Percentiles rank a stretch among this genome's conserved stretches.
phyloP scores from a whole-genome alignment of 2,797 vertebrate genomes.

The Esox lucius region DNA sequence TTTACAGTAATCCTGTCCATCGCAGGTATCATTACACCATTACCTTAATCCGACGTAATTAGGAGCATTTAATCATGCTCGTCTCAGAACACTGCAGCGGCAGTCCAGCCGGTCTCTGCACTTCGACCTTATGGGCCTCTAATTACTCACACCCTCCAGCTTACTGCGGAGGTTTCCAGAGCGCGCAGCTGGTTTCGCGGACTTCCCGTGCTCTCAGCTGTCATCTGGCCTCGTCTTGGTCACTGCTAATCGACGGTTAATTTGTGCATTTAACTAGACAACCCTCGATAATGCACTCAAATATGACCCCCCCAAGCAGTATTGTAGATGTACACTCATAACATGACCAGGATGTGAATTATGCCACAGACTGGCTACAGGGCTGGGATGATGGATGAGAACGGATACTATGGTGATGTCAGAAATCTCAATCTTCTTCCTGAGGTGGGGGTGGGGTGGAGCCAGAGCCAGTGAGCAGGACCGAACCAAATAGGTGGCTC shows the following conservation, averaged over 20 bases:
- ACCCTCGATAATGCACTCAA: slow-evolving; percentile 47
- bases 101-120: not conserved
- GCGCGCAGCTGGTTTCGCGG: slow-evolving; percentile 51
- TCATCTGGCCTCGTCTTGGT: slow-evolving; percentile 36
- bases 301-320: slow-evolving; percentile 15
- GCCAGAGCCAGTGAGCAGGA: not conserved
- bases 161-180: slow-evolving; percentile 56
- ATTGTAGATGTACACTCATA: slow-evolving; percentile 16
- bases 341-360: slow-evolving; percentile 32
- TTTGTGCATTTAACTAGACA: slow-evolving; percentile 31
- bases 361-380: slow-evolving; percentile 32
- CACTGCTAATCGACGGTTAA: slow-evolving; percentile 30
- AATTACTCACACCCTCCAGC: slow-evolving; percentile 58
- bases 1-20: not conserved
- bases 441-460: not conserved
- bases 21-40: not conserved
- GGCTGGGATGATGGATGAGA: slow-evolving; percentile 26
- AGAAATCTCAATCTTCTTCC: not conserved
- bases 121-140: slow-evolving; percentile 18
- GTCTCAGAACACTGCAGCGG: not conserved
- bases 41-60: slow-evolving; percentile 25
- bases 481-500: slow-evolving; percentile 12
- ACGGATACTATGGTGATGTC: slow-evolving; percentile 20
- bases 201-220: slow-evolving; percentile 46
- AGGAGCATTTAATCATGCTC: slow-evolving; percentile 26